Base-by-base conservation (phyloP, 1,140 invertebrate genomes). In the Lepidurus couesii region DNA sequence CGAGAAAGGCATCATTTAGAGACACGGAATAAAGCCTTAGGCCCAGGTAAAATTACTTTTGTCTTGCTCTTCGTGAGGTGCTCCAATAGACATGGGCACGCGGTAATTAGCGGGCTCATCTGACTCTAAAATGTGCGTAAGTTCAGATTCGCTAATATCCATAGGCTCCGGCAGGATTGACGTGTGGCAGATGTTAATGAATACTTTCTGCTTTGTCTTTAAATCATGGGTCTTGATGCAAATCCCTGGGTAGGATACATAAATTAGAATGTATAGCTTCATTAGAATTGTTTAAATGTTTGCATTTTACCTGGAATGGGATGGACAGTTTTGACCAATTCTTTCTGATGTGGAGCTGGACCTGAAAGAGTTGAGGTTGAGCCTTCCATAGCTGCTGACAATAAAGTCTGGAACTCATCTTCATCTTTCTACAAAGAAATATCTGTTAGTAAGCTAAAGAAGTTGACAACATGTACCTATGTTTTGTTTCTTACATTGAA, bases 61-160 rank as follows among this genome's bases (percentile, higher is more conserved):
- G 84, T 96, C 95, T 34, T 86, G 84, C 83, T 95, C 94, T 13
- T 87, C 86, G 81, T 92, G 91, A 74, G 91, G 88, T 83, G 91
- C 90, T 0, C 93, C 94, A 81, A 97, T 91, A 83, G 93, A 95
- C 91, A 97, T 93, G 1, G 95, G 95, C 73, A 97, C 89, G 76
- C 91, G 86, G 84, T 91, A 96, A 73, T 87, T 88, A 7, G 89
- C 88, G 0, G 90, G 88, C 78, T 91, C 89, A 76, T 94, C 90
- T 2, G 91, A 90, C 78, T 90, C 88, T 24, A 95, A 82, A 45
- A 83, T 79, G 10, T 78, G 77, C 4, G 80, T 78, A 11, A 97
- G 85, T 83, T 94, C 88, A 80, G 90, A 87, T 84, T 95, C 92
- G 6, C 89, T 89, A 47, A 96, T 90, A 81, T 96, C 92, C 83